Evolutionary conservation across 2,888 invertebrate species (phyloP).

Genomic region (Rhingia campestris): DNA sequence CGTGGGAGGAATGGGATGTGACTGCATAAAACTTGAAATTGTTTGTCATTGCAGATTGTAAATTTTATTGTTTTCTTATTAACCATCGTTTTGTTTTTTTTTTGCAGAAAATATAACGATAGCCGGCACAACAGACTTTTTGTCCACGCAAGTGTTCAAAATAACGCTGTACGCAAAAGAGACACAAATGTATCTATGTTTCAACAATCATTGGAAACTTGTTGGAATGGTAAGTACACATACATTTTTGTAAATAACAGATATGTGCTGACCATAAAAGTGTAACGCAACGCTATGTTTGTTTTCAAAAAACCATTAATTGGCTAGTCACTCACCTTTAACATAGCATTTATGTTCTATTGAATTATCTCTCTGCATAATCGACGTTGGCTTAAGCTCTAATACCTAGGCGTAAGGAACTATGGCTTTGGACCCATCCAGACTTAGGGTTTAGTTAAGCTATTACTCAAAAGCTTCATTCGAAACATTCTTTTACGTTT

Average conservation of each 20-base stretch:
- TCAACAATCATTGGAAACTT: slow-evolving; percentile 88
- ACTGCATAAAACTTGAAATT: slow-evolving; percentile 3
- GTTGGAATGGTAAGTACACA: slow-evolving; percentile 86
- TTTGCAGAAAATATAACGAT: slow-evolving; percentile 83
- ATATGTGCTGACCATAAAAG: no score
- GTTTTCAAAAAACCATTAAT: no score
- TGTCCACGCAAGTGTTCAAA: slow-evolving; percentile 81
- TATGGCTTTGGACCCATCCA: no score
- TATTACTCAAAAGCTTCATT: no score
- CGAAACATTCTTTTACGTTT: no score
- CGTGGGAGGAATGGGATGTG: neutral
- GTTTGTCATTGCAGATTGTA: slow-evolving; percentile 44
- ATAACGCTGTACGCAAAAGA: slow-evolving; percentile 85
- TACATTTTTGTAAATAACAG: neutral
- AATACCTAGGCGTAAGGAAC: no score
- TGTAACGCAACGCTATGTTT: no score
- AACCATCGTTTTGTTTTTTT: slow-evolving; percentile 70
- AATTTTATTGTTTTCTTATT: slow-evolving; percentile 37
- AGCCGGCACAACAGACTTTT: slow-evolving; percentile 82
- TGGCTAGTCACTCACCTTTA: no score
- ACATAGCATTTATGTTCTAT: no score
- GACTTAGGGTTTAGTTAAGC: no score
- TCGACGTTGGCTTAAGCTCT: no score
- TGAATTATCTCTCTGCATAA: no score
- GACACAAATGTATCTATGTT: slow-evolving; percentile 89